Conservation (phyloP, 2,797 vertebrate genomes). For the Onychomys torridus region DNA sequence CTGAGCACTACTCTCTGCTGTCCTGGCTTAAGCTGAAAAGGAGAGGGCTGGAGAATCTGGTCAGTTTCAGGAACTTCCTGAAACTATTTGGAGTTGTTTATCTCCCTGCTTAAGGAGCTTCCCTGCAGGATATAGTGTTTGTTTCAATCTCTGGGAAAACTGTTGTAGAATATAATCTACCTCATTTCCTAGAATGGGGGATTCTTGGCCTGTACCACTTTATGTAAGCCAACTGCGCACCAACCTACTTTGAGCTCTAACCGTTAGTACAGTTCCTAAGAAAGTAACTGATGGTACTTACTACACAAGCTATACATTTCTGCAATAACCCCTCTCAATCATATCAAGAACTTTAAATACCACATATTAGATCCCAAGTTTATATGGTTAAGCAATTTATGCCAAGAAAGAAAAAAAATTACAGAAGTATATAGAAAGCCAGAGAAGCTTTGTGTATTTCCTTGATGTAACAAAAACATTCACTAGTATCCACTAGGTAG, state of each 20-base stretch:
- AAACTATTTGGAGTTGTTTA: background rate
- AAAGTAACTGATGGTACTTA: conserved; percentile 18
- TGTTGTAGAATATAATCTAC: background rate
- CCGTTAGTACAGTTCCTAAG: background rate
- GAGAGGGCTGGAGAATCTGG: too few species aligned
- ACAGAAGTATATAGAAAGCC: background rate
- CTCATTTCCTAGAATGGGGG: background rate
- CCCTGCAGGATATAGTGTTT: background rate
- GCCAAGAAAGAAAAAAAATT: conserved; percentile 46
- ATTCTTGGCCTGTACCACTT: background rate
- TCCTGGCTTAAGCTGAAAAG: background rate
- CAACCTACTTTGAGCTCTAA: background rate
- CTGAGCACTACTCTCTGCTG: background rate
- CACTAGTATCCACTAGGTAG: accelerated
- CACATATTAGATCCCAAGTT: background rate
- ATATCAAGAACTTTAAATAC: background rate
- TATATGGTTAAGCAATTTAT: conserved; percentile 56
- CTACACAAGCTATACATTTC: background rate
- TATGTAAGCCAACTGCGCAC: background rate
- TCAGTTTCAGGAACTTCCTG: background rate
- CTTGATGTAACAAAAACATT: background rate
- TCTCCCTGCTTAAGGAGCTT: background rate
- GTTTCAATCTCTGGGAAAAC: background rate
- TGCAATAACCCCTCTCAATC: conserved; percentile 27
- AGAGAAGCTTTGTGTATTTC: background rate